These are phyloP conservation scores for Ahaetulla prasina DNA, from an alignment of 2,113 vertebrate genomes.

Conservation along the genomic window DNA sequence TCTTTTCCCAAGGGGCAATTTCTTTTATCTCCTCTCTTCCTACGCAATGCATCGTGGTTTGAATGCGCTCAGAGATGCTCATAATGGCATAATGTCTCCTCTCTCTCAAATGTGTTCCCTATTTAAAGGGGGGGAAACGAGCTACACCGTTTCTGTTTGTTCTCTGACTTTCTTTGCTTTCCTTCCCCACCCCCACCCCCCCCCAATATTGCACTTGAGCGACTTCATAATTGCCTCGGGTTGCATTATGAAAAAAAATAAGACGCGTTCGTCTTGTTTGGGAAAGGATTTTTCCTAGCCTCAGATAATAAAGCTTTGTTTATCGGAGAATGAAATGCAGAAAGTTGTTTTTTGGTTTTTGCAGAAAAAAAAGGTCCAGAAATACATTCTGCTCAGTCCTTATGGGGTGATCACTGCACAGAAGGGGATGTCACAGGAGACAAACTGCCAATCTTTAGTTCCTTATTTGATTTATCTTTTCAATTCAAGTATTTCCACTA, in stretches of 20 bases:
- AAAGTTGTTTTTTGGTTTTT: not conserved
- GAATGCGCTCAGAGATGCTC: not conserved
- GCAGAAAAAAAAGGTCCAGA: not conserved
- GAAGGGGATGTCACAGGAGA: not conserved
- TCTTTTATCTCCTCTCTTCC: not conserved
- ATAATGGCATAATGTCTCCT: constrained; percentile 9
- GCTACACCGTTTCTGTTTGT: not conserved
- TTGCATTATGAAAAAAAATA: not conserved
- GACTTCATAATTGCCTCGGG: not conserved
- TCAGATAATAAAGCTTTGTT: not conserved
- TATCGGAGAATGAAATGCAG: not conserved
- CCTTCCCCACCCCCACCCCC: fast-evolving
- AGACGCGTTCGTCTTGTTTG: not conserved
- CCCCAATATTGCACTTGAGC: not conserved
- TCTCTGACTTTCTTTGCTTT: not conserved
- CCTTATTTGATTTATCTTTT: not conserved
- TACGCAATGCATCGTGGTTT: constrained; percentile 1
- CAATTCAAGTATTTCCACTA: no score
- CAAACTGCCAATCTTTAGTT: not conserved
- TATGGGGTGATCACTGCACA: not conserved
- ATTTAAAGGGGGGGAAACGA: not conserved
- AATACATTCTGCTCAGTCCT: not conserved
- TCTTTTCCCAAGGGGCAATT: constrained; percentile 4
- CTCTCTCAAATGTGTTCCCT: not conserved
- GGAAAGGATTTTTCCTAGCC: not conserved